Evolutionary conservation across 2,113 vertebrate species (phyloP).

Genomic region (Sander vitreus): DNA sequence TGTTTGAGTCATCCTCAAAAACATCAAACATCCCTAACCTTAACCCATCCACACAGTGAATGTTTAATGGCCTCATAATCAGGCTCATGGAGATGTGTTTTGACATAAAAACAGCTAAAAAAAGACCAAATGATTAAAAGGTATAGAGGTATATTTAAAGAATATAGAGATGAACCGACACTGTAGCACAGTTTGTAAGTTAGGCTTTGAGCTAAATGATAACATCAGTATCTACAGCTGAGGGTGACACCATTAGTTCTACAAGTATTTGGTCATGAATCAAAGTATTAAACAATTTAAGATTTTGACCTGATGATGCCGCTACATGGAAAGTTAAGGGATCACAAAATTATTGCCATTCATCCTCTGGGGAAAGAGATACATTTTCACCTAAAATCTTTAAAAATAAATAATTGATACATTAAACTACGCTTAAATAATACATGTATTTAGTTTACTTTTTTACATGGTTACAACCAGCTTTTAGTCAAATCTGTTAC

Average conservation of each 20-base stretch:
- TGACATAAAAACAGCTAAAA: background rate
- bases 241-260: background rate
- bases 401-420: background rate
- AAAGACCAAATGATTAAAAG: slow-evolving; percentile 33
- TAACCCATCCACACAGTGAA: slow-evolving; percentile 12
- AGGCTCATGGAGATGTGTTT: slow-evolving; percentile 9
- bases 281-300: background rate
- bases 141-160: background rate
- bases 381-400: background rate
- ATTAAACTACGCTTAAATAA: background rate
- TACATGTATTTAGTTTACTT: background rate
- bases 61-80: slow-evolving; percentile 35
- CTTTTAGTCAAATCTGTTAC: background rate
- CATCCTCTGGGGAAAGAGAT: background rate
- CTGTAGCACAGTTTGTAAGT: background rate
- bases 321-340: background rate
- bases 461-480: too few species aligned
- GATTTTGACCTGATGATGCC: background rate
- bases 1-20: slow-evolving; percentile 37
- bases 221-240: background rate
- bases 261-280: background rate
- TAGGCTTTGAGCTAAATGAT: background rate
- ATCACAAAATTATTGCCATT: background rate
- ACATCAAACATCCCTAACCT: slow-evolving; percentile 29
- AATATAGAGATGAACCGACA: background rate